phyloP scores from a whole-genome alignment of 35 echinoderm and acorn worm genomes.

The Lytechinus variegatus region DNA sequence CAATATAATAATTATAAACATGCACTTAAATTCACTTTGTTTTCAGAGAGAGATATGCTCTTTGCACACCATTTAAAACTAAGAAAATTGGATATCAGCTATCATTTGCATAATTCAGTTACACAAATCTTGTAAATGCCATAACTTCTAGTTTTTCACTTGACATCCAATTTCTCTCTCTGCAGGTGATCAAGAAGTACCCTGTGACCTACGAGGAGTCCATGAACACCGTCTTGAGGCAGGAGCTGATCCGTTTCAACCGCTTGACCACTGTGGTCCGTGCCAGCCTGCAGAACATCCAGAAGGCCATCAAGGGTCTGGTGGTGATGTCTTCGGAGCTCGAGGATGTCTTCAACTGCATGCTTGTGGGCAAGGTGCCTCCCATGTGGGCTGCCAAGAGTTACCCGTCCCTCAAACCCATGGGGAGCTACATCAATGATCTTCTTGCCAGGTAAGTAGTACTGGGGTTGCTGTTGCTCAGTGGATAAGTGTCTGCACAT shows the following conservation, averaged over 20 bases:
- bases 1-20: no score
- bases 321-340: slow-evolving; percentile 98
- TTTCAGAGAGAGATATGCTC: no score
- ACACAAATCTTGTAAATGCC: background rate
- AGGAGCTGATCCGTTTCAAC: slow-evolving; percentile 98
- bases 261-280: slow-evolving; percentile 83
- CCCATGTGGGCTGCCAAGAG: slow-evolving; percentile 96
- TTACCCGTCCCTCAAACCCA: slow-evolving; percentile 93
- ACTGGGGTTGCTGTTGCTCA: no score
- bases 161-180: background rate
- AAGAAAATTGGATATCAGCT: no score
- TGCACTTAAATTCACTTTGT: no score
- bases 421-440: slow-evolving; percentile 92
- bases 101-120: no score
- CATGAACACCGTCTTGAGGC: slow-evolving; percentile 97
- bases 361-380: slow-evolving; percentile 87
- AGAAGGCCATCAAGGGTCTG: slow-evolving; percentile 98
- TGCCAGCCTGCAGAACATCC: slow-evolving; percentile 85
- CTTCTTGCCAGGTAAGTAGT: slow-evolving; percentile 87
- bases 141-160: background rate
- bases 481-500: no score
- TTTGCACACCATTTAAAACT: no score
- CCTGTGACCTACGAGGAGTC: slow-evolving; percentile 92
- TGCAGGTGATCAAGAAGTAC: slow-evolving; percentile 89
- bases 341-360: slow-evolving; percentile 98